phyloP scores from a whole-genome alignment of 2,113 vertebrate genomes.

The Potamarius usumacintae region DNA sequence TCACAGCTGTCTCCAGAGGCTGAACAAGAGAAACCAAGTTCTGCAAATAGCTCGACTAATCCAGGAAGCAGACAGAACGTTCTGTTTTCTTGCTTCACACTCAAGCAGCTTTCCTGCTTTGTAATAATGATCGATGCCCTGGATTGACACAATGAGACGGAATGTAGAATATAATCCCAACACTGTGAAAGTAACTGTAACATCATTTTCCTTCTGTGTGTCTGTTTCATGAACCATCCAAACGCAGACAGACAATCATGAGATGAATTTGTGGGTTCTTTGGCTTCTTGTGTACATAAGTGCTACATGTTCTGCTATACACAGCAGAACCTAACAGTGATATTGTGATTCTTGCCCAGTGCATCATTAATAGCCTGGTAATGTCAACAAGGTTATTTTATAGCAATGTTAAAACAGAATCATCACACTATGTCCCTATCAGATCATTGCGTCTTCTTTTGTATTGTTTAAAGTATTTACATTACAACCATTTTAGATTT shows the following conservation, averaged over 20 bases:
- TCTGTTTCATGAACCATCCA: background rate
- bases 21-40: slow-evolving; percentile 24
- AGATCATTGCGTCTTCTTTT: background rate
- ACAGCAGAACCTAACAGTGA: background rate
- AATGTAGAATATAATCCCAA: background rate
- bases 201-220: background rate
- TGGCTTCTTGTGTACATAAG: background rate
- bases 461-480: background rate
- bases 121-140: slow-evolving; percentile 26
- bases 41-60: slow-evolving; percentile 63
- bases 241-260: background rate
- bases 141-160: background rate
- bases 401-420: background rate
- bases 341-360: background rate
- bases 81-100: slow-evolving; percentile 52
- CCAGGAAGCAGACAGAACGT: slow-evolving; percentile 58
- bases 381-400: background rate
- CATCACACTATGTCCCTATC: background rate
- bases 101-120: slow-evolving; percentile 50
- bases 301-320: background rate
- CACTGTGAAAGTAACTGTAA: background rate
- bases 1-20: slow-evolving; percentile 59
- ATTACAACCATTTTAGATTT: background rate
- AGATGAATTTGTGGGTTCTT: background rate
- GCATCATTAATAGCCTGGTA: background rate